Conservation (phyloP, 2,888 invertebrate species). For the Apotomis turbidana region DNA sequence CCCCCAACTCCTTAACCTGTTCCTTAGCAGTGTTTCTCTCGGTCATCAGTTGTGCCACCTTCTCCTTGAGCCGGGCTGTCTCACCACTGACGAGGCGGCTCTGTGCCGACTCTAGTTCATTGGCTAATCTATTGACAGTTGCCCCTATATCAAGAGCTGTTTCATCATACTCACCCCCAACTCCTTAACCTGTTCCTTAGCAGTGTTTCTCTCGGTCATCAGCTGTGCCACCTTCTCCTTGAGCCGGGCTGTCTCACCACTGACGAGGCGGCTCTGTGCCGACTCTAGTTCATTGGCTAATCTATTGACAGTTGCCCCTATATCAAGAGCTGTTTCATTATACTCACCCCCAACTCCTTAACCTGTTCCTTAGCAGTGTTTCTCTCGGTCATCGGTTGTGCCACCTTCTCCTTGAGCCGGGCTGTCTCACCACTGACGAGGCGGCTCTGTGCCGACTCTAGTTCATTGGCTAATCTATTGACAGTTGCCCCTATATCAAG, state of each 20-base stretch:
- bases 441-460: too few species aligned
- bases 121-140: too few species aligned
- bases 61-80: conserved; percentile 67
- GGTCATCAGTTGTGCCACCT: conserved; percentile 71
- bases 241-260: conserved; percentile 63
- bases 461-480: too few species aligned
- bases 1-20: too few species aligned
- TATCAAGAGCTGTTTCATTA: too few species aligned
- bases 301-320: conserved; percentile 85
- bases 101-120: conserved; percentile 74
- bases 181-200: conserved; percentile 81
- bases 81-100: conserved; percentile 75
- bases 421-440: too few species aligned
- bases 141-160: not conserved
- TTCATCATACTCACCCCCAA: conserved; percentile 65
- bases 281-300: conserved; percentile 84
- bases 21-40: conserved; percentile 72
- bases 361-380: too few species aligned
- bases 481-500: too few species aligned
- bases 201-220: conserved; percentile 75
- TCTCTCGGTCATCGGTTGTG: too few species aligned
- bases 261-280: conserved; percentile 81
- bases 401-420: too few species aligned
- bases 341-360: too few species aligned
- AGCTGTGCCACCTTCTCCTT: conserved; percentile 77